Conservation (phyloP, 2,888 invertebrate genomes). For the Chrysodeixis includens region DNA sequence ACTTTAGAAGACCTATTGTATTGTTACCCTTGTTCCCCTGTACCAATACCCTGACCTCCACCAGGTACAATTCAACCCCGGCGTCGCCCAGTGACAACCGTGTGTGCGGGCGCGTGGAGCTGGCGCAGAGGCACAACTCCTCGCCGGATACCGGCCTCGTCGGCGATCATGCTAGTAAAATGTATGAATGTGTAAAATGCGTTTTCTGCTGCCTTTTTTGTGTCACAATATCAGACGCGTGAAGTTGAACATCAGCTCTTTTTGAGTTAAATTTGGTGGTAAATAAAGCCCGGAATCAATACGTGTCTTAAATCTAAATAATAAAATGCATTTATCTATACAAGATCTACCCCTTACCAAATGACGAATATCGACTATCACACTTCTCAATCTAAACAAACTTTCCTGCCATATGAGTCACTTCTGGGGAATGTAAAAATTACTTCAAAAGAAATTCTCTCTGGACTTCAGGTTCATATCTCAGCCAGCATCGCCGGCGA, state of each 20-base stretch:
- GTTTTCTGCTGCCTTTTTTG: not conserved
- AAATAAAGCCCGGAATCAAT: too few species aligned
- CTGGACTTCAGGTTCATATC: slow-evolving; percentile 79
- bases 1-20: not conserved
- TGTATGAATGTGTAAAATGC: slow-evolving; percentile 63
- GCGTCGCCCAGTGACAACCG: slow-evolving; percentile 87
- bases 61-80: slow-evolving; percentile 87
- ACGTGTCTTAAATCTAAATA: too few species aligned
- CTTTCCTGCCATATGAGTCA: too few species aligned
- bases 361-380: too few species aligned
- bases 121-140: slow-evolving; percentile 85
- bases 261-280: too few species aligned
- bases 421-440: too few species aligned
- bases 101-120: slow-evolving; percentile 77
- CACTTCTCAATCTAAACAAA: too few species aligned
- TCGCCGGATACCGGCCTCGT: slow-evolving; percentile 83
- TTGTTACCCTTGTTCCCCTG: not conserved
- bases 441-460: not conserved
- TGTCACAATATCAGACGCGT: too few species aligned
- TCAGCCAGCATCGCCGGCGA: slow-evolving; percentile 85
- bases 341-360: too few species aligned
- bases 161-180: slow-evolving; percentile 78
- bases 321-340: too few species aligned
- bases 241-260: too few species aligned
- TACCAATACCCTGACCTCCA: not conserved